Conservation (phyloP, 92 coral and sea anemone genomes). For the Heliopora coerulea region DNA sequence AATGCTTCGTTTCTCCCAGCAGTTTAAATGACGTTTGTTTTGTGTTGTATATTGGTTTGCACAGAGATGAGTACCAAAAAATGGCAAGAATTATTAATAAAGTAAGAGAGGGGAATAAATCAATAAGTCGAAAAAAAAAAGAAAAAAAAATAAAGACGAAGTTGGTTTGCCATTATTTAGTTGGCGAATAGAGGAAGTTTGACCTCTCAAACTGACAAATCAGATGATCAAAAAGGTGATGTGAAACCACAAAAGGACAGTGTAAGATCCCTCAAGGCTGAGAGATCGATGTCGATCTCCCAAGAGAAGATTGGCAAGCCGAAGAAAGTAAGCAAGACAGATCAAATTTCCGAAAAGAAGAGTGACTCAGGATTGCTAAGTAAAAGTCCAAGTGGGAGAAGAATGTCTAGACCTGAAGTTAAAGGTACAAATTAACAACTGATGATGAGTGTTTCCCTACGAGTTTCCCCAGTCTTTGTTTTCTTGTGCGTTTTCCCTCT, state of each 20-base stretch:
- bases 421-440: constrained; percentile 47
- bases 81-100: no score
- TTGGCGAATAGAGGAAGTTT: constrained; percentile 52
- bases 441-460: no score
- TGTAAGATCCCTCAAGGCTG: constrained; percentile 71
- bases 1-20: no score
- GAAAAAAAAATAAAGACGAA: no score
- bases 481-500: no score
- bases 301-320: constrained; percentile 46
- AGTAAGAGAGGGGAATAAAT: no score
- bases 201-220: constrained; percentile 51
- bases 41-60: no score
- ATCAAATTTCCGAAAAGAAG: constrained; percentile 61
- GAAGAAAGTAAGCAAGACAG: constrained; percentile 59
- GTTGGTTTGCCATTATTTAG: no score
- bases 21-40: no score
- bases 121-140: no score
- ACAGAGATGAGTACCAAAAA: no score
- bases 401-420: constrained; percentile 74
- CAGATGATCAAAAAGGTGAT: constrained; percentile 50
- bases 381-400: constrained; percentile 58
- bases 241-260: constrained; percentile 63
- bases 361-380: constrained; percentile 59
- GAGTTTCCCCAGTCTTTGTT: no score
- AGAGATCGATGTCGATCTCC: constrained; percentile 61